Evolutionary conservation across 2,888 invertebrate genomes (phyloP), one percentile per base, ranked within the genome.

Genomic region (Spilosoma lubricipeda): DNA sequence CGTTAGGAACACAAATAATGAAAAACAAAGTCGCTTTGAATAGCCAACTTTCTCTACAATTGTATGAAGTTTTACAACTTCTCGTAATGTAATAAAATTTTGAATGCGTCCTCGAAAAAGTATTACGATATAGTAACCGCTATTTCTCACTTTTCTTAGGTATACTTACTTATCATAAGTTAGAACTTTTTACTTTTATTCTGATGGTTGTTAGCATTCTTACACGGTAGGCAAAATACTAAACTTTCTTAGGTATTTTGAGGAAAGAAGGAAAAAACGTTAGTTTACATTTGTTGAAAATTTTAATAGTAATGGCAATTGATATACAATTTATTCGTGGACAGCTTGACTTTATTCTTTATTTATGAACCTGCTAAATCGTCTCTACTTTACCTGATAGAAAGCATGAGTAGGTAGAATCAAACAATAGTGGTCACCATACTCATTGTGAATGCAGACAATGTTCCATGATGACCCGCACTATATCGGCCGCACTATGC

Each of bases 81-180:
- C 69, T 33, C 52, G 67, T 73, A 65, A 74, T 77, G 68, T 73
- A 74, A 68, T 75, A 64, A 82, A 82, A 75, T 82, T 82, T 80
- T 67, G 74, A 79, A 82, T 79, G 67, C 70, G 67, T 77, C 77
- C 74, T 56, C 68, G 63, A 64, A 71, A 75, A 73, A 72, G 66
- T 80, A 74, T 79, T 73, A 42, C 39, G 67, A 77, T 70, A 66
- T 76, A 45, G 74, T 56, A 78, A 69, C 64, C 33, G 64, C 70
- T 79, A 74, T 74, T 66, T 77, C 72, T 67, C 72, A 73, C 45
- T 27, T 36, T 65, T 48, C n/a, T 20, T 36, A 3, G 27, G 5
- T 52, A 52, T 56, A 71, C 42, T 52, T 56, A 71, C 42, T 52
- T 73, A 68, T 36, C 45, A 71, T 72, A 76, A 23, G 72, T 74